These are phyloP conservation scores for Enhydra lutris DNA, from an alignment of 2,113 vertebrate genomes.

Conservation along the genomic window DNA sequence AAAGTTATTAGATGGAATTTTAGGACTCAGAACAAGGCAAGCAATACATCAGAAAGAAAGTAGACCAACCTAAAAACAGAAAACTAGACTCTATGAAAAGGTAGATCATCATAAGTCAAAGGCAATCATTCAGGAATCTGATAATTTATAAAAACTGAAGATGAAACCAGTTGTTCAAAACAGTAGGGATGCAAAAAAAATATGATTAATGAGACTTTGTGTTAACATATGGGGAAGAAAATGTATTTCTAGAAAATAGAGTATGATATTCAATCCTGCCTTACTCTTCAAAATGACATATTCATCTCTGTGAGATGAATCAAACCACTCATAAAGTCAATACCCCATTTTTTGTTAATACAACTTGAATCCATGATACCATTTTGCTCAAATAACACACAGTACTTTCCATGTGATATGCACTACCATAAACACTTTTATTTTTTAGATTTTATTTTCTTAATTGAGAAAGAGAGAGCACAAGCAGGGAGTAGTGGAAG, in stretches of 20 bases:
- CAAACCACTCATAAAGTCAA: background rate
- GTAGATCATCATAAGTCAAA: background rate
- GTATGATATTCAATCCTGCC: background rate
- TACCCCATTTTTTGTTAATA: background rate
- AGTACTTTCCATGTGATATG: background rate
- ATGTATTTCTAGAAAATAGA: background rate
- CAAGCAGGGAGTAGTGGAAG: too few relatives aligned
- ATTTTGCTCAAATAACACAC: background rate
- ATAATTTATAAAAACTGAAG: background rate
- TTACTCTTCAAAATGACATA: background rate
- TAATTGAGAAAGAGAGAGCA: too few relatives aligned
- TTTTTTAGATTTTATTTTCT: too few relatives aligned
- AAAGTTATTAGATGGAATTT: background rate
- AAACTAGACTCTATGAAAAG: background rate
- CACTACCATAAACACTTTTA: background rate
- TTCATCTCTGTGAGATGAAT: background rate
- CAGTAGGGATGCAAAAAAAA: background rate
- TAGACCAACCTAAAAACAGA: background rate
- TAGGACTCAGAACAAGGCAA: background rate
- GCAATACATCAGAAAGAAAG: background rate
- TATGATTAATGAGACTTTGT: background rate
- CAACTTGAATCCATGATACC: background rate
- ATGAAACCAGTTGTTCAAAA: background rate
- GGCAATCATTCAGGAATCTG: background rate
- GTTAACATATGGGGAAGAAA: background rate